Evolutionary conservation across 1,140 invertebrate genomes (phyloP).

Genomic region (Cotesia glomerata): DNA sequence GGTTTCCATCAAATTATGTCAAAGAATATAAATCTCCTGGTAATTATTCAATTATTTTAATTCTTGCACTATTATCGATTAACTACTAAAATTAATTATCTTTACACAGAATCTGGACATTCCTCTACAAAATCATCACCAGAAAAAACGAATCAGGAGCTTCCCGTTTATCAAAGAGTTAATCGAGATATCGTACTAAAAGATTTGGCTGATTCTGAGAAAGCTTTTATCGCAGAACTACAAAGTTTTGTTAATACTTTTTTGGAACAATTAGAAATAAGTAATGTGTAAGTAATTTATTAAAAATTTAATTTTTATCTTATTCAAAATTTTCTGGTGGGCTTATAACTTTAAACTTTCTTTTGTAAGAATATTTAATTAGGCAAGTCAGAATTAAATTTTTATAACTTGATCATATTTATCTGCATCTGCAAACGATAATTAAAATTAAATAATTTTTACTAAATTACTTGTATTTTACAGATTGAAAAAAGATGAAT

Average conservation of each 20-base stretch:
- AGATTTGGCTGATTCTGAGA: slow-evolving; percentile 92
- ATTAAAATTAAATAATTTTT: neutral
- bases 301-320: neutral
- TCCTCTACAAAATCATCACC: slow-evolving; percentile 67
- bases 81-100: slow-evolving; percentile 26
- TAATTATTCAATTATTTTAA: slow-evolving; percentile 33
- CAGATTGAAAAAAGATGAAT: slow-evolving; percentile 86
- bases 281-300: slow-evolving; percentile 77
- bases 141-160: slow-evolving; percentile 66
- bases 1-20: slow-evolving; percentile 98
- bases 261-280: slow-evolving; percentile 81
- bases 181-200: slow-evolving; percentile 86
- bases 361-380: no score
- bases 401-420: no score
- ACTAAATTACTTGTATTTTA: slow-evolving; percentile 42
- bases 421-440: no score
- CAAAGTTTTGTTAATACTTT: slow-evolving; percentile 85
- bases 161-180: slow-evolving; percentile 67
- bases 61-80: neutral
- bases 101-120: slow-evolving; percentile 56
- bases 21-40: slow-evolving; percentile 78
- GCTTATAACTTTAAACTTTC: no score
- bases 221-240: slow-evolving; percentile 85
- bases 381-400: no score
- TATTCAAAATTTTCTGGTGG: no score